Conservation (phyloP, 2,797 vertebrate genomes). For the Gila robusta region DNA sequence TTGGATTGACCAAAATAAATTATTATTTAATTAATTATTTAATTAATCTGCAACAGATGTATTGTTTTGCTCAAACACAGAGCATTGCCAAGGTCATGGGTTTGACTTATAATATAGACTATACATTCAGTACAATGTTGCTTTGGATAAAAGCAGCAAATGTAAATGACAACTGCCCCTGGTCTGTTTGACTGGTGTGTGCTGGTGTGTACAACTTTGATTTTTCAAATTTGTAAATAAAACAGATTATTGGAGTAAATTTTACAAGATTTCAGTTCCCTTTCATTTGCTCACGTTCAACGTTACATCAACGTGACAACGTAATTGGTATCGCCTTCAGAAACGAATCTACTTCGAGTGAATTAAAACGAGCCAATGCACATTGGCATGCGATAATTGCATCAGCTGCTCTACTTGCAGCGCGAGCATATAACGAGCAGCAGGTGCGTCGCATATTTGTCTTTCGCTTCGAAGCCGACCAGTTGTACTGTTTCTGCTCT, state of each 20-base stretch:
- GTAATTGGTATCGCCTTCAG: too few relatives aligned
- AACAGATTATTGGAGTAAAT: background rate
- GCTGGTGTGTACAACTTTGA: background rate
- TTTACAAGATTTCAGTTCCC: background rate
- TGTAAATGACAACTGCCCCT: background rate
- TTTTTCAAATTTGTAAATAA: background rate
- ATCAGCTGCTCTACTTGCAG: too few relatives aligned
- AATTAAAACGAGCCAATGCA: too few relatives aligned
- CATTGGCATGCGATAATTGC: too few relatives aligned
- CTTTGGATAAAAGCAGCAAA: background rate
- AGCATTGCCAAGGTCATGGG: background rate
- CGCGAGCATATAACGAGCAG: too few relatives aligned
- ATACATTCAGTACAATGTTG: background rate
- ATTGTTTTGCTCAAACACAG: background rate
- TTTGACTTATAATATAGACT: background rate
- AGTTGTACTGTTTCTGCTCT: too few relatives aligned
- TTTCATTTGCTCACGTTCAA: too few relatives aligned
- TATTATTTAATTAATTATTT: background rate
- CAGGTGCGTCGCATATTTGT: too few relatives aligned
- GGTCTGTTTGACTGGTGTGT: background rate
- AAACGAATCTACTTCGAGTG: too few relatives aligned
- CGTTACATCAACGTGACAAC: too few relatives aligned
- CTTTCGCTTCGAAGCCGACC: too few relatives aligned
- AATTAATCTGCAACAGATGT: background rate
- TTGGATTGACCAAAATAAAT: background rate